Conservation (phyloP, 2,113 vertebrate species). For the Calypte anna region DNA sequence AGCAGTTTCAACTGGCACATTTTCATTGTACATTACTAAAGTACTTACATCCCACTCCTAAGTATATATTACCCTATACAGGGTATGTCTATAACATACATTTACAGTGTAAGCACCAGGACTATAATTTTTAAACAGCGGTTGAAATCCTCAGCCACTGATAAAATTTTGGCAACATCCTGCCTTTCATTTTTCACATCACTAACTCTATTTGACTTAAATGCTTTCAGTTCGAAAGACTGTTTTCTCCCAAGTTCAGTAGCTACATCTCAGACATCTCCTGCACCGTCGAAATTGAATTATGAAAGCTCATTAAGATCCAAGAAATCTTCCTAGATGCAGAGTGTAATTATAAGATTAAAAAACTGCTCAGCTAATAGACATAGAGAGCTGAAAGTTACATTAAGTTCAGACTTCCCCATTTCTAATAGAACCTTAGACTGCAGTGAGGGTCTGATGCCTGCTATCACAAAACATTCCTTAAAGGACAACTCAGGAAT, state of each 20-base stretch:
- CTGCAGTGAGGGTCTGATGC: background rate
- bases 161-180: constrained; percentile 14
- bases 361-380: background rate
- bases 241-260: background rate
- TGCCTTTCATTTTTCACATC: constrained; percentile 28
- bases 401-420: background rate
- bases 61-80: background rate
- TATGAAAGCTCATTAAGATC: background rate
- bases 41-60: background rate
- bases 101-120: background rate
- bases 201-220: constrained; percentile 18
- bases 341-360: background rate
- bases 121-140: background rate
- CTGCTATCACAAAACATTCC: background rate
- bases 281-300: background rate
- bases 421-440: background rate
- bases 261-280: background rate
- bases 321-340: background rate
- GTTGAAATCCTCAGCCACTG: constrained; percentile 18
- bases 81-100: background rate
- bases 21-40: constrained; percentile 34
- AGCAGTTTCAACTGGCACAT: constrained; percentile 23
- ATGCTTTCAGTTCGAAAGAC: constrained; percentile 18
- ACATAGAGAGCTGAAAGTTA: background rate
- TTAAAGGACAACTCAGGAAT: background rate